Conservation (phyloP, 2,797 vertebrate species). For the Megaceryle alcyon region DNA sequence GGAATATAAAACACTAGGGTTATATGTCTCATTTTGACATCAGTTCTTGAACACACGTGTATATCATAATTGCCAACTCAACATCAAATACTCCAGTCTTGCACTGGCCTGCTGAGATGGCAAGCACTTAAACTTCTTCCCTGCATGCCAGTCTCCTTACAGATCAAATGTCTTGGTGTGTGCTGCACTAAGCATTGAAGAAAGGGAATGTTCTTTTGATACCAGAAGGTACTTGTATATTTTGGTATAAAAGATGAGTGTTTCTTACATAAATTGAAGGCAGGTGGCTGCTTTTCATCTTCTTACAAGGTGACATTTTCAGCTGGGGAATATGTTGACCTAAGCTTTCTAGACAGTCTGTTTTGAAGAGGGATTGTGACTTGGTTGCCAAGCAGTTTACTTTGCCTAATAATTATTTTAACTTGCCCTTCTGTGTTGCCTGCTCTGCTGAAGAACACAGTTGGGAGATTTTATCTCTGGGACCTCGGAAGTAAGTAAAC, state of each 20-base stretch:
- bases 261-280: neutral
- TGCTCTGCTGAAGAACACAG: neutral
- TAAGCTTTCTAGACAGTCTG: neutral
- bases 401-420: neutral
- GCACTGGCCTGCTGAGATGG: neutral
- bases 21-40: slow-evolving; percentile 2
- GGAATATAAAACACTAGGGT: slow-evolving; percentile 8
- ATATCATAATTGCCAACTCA: neutral
- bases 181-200: neutral
- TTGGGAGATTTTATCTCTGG: neutral
- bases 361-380: neutral
- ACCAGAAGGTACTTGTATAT: neutral
- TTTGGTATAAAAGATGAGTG: neutral
- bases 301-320: neutral
- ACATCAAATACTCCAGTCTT: neutral
- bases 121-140: neutral
- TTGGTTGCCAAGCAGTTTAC: neutral
- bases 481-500: neutral
- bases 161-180: neutral
- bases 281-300: neutral
- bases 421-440: neutral
- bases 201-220: neutral
- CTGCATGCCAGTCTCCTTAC: neutral
- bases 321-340: neutral
- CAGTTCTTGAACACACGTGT: neutral